phyloP scores from a whole-genome alignment of 2,113 vertebrate species.

The Cricetomys ansorgei region DNA sequence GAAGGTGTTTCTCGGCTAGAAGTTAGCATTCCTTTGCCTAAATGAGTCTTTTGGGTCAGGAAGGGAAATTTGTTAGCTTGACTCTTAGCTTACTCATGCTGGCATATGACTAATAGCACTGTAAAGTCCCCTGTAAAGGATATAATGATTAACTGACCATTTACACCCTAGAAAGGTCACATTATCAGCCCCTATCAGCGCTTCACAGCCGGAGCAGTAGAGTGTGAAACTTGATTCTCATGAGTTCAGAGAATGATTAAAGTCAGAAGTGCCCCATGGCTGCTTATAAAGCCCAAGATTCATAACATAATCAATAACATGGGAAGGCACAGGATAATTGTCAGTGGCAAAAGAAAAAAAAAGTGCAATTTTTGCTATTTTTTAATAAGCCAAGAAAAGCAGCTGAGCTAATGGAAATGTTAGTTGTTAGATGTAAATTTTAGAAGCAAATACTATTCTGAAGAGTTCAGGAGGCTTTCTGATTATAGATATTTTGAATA shows the following conservation, averaged over 20 bases:
- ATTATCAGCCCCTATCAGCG: conserved; percentile 68
- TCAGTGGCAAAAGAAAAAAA: conserved; percentile 9
- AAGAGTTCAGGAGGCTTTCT: conserved; percentile 77
- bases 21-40: conserved; percentile 85
- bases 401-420: conserved; percentile 65
- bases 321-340: accelerated
- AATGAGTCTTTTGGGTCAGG: conserved; percentile 71
- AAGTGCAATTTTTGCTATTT: conserved; percentile 2
- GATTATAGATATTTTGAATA: conserved; percentile 83
- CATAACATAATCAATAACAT: conserved; percentile 66
- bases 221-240: conserved; percentile 77
- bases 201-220: conserved; percentile 69
- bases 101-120: conserved; percentile 74
- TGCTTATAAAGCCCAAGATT: conserved; percentile 71
- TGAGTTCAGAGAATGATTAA: conserved; percentile 81
- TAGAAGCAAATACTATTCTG: conserved; percentile 73
- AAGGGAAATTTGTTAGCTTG: conserved; percentile 64
- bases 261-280: conserved; percentile 77
- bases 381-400: conserved; percentile 60
- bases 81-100: conserved; percentile 73
- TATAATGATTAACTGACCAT: conserved; percentile 89
- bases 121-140: conserved; percentile 82
- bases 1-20: conserved; percentile 81
- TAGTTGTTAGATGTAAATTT: conserved; percentile 76
- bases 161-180: conserved; percentile 85